Evolutionary conservation across 2,888 invertebrate genomes (phyloP).

Genomic region (Dusona sp.): DNA sequence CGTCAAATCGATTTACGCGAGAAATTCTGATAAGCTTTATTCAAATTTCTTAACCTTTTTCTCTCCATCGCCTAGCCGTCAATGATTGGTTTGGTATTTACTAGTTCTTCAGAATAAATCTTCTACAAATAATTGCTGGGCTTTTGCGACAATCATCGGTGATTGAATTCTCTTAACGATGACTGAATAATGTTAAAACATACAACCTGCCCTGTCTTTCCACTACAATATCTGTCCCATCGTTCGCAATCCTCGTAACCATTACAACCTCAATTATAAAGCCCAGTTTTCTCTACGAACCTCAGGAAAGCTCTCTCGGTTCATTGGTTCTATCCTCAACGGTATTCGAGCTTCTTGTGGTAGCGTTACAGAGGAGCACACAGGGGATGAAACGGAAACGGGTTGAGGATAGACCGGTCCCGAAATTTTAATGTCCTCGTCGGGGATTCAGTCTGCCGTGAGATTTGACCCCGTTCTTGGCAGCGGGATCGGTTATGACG

Average conservation of each 20-base stretch:
- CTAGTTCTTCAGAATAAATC: too few species aligned
- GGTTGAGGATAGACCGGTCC: slow-evolving; percentile 46
- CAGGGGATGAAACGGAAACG: slow-evolving; percentile 52
- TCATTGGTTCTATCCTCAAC: slow-evolving; percentile 63
- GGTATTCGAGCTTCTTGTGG: slow-evolving; percentile 59
- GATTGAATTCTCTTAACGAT: background rate
- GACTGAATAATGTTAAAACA: background rate
- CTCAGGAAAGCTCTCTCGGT: slow-evolving; percentile 31
- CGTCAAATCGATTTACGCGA: too few species aligned
- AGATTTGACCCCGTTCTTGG: slow-evolving; percentile 67
- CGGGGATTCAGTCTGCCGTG: slow-evolving; percentile 64
- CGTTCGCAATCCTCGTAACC: background rate
- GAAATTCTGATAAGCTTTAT: too few species aligned
- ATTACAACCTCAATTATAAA: slow-evolving; percentile 35
- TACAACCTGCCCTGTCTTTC: background rate
- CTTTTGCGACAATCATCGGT: background rate
- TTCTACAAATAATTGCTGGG: background rate
- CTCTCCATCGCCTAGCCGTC: too few species aligned
- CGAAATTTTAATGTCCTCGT: slow-evolving; percentile 68
- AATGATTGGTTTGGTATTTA: too few species aligned
- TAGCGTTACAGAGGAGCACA: slow-evolving; percentile 21
- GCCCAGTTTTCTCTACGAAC: slow-evolving; percentile 14
- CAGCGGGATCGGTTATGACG: slow-evolving; percentile 56
- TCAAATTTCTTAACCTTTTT: too few species aligned
- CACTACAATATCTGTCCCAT: background rate